Evolutionary conservation across 2,797 vertebrate genomes (phyloP).

Genomic region (Gymnothorax reevesii): DNA sequence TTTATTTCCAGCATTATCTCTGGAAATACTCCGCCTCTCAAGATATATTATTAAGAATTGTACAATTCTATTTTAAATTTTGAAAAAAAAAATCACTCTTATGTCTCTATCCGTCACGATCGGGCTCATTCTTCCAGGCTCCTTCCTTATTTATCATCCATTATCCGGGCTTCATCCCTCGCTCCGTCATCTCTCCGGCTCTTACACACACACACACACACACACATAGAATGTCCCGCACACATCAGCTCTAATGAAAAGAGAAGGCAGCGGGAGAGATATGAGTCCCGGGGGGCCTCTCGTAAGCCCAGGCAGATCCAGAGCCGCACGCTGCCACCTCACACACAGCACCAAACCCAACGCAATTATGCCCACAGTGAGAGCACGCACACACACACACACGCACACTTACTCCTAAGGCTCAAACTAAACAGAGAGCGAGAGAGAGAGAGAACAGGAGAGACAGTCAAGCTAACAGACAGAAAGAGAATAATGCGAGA

Average conservation of each 20-base stretch:
- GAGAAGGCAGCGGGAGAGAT: not conserved
- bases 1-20: not conserved
- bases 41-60: too few relatives aligned
- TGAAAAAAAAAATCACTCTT: too few relatives aligned
- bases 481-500: constrained; percentile 16
- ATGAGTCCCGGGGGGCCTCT: not conserved
- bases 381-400: constrained; percentile 35
- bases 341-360: constrained; percentile 40
- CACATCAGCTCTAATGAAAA: constrained; percentile 36
- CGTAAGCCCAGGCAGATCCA: not conserved
- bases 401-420: constrained; percentile 31
- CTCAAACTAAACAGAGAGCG: not conserved
- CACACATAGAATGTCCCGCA: not conserved
- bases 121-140: constrained; percentile 32
- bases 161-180: not conserved
- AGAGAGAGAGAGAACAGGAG: not conserved
- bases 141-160: constrained; percentile 30
- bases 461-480: constrained; percentile 13
- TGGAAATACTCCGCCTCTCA: not conserved
- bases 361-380: constrained; percentile 33
- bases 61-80: too few relatives aligned
- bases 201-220: not conserved
- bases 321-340: constrained; percentile 25
- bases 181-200: not conserved
- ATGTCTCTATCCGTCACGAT: not conserved